A percentile compares a stretch with the other conserved stretches of the same genome.
Evolutionary conservation across 1,140 invertebrate genomes (phyloP).

Genomic region (Neodiprion lecontei): DNA sequence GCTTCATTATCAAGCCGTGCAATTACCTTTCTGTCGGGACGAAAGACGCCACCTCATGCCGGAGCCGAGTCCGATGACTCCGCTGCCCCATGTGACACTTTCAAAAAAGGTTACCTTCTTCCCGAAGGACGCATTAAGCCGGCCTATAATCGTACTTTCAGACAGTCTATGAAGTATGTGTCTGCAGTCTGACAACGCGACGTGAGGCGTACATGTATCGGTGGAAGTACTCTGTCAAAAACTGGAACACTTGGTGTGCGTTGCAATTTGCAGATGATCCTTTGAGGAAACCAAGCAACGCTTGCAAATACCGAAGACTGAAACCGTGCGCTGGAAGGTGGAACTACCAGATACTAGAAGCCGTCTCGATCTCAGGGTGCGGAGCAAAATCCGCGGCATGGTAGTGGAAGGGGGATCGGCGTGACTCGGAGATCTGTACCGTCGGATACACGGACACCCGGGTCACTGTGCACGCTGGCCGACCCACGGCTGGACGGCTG

Average conservation of each 20-base stretch:
- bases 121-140: constrained; percentile 11
- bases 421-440: constrained; percentile 6
- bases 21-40: constrained; percentile 38
- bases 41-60: constrained; percentile 17
- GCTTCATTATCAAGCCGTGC: constrained; percentile 43
- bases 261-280: no score
- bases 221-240: no score
- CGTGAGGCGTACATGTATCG: no score
- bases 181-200: no score
- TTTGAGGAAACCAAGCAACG: no score
- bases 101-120: constrained; percentile 16
- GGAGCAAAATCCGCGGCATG: no score
- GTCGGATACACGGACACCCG: constrained; percentile 1
- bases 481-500: constrained; percentile 52
- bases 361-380: no score
- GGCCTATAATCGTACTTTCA: neutral
- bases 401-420: neutral
- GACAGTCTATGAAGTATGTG: no score
- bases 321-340: no score
- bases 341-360: no score
- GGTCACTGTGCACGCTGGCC: constrained; percentile 39
- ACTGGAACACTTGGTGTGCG: no score
- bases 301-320: no score
- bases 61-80: constrained; percentile 9
- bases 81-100: constrained; percentile 8